These are phyloP conservation scores for Mallateleia sp. DNA, from an alignment of 2,888 invertebrate species.

Conservation along the genomic window DNA sequence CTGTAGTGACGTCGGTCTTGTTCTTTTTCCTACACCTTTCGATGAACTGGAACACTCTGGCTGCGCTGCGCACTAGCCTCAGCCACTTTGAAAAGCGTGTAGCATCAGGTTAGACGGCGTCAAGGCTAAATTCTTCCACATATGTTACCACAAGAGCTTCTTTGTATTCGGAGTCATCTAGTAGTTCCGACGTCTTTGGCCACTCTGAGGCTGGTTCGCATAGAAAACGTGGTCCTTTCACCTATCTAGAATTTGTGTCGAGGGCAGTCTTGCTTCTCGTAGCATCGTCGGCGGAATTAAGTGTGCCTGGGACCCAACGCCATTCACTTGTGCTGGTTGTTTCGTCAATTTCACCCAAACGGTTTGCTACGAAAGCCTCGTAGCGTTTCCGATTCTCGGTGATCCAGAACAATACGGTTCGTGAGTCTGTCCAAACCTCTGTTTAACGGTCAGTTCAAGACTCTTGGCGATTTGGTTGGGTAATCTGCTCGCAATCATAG, in stretches of 20 bases:
- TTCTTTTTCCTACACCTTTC: not conserved
- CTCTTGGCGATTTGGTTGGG: not conserved
- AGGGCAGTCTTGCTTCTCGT: not conserved
- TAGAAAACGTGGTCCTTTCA: not conserved
- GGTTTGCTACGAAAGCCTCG: conserved; percentile 11
- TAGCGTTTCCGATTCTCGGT: not conserved
- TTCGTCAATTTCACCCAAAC: conserved; percentile 20
- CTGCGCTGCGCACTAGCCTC: conserved; percentile 34
- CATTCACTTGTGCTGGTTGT: not conserved
- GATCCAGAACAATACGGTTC: not conserved
- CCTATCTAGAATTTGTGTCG: not conserved
- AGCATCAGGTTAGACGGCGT: not conserved
- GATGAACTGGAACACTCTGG: conserved; percentile 42
- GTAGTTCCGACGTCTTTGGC: not conserved
- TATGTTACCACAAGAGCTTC: no score
- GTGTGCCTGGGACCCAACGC: conserved; percentile 68
- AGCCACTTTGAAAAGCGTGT: conserved; percentile 47
- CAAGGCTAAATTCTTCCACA: no score
- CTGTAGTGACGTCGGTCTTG: not conserved
- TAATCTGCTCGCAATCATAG: conserved; percentile 6
- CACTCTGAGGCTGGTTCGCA: not conserved
- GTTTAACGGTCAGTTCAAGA: not conserved
- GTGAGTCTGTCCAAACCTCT: conserved; percentile 14
- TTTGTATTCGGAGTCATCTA: no score
- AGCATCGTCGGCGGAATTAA: conserved; percentile 76